These are phyloP conservation scores for Eilema sororculum DNA, from an alignment of 2,888 invertebrate species.

Conservation along the genomic window DNA sequence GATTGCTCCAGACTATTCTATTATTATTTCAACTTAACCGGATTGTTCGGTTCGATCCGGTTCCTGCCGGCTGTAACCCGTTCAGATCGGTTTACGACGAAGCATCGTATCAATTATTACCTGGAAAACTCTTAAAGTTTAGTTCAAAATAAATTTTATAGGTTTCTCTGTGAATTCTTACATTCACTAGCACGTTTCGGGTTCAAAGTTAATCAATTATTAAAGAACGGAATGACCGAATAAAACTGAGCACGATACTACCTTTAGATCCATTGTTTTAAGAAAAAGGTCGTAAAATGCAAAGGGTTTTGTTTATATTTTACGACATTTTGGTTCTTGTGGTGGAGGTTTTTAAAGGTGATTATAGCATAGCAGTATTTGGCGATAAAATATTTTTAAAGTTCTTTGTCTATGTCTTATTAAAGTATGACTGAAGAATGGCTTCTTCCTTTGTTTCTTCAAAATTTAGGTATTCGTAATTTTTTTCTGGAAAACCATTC, in stretches of 20 bases:
- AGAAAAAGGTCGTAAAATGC: slow-evolving; percentile 40
- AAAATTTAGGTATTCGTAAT: slow-evolving; percentile 17
- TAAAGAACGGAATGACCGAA: slow-evolving; percentile 39
- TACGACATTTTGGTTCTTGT: slow-evolving; percentile 30
- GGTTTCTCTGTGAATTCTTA: slow-evolving; percentile 49
- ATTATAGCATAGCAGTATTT: slow-evolving; percentile 4
- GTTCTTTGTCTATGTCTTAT: slow-evolving; percentile 38
- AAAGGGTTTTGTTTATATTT: slow-evolving; percentile 28
- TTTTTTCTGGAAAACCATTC: not conserved
- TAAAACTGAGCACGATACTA: slow-evolving; percentile 42
- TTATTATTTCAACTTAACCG: not conserved
- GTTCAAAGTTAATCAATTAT: slow-evolving; percentile 49
- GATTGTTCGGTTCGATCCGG: slow-evolving; percentile 38
- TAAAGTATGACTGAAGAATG: slow-evolving; percentile 42
- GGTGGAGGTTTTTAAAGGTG: not conserved
- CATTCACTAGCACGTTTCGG: slow-evolving; percentile 21
- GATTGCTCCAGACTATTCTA: not conserved
- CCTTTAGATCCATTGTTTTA: slow-evolving; percentile 45
- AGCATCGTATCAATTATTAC: slow-evolving; percentile 60
- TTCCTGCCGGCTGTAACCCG: slow-evolving; percentile 41
- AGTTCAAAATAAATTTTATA: slow-evolving; percentile 56
- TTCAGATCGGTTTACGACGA: slow-evolving; percentile 52
- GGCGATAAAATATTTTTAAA: slow-evolving; percentile 33
- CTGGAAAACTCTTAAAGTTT: slow-evolving; percentile 55
- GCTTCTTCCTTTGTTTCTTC: slow-evolving; percentile 23